A percentile compares a stretch with the other conserved stretches of the same genome.
Evolutionary conservation across 2,113 vertebrate genomes (phyloP).

Genomic region (Zosterops lateralis): DNA sequence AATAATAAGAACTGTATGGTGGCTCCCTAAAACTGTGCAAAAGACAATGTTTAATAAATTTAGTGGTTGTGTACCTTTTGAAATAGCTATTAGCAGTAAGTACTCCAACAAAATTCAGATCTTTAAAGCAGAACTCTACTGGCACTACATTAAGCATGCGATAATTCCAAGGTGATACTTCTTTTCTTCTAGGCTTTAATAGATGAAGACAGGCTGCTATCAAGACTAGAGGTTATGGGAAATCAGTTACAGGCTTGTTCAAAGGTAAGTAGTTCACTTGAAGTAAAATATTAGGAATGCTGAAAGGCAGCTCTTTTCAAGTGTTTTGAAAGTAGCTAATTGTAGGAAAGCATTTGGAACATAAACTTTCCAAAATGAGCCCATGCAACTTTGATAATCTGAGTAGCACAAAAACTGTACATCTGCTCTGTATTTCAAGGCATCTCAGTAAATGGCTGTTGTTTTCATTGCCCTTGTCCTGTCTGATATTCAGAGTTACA

Average conservation of each 20-base stretch:
- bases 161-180: conserved; percentile 26
- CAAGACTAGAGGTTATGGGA: conserved; percentile 97
- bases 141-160: neutral
- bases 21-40: neutral
- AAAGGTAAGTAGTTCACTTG: conserved; percentile 79
- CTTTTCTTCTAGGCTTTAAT: conserved; percentile 88
- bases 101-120: neutral
- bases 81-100: neutral
- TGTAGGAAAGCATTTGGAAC: neutral
- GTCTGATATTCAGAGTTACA: neutral
- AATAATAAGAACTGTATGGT: neutral
- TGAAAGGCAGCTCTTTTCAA: neutral
- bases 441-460: neutral
- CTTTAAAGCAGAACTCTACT: neutral
- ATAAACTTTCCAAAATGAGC: neutral
- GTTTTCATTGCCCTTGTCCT: neutral
- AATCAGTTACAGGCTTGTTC: conserved; percentile 96
- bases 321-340: neutral
- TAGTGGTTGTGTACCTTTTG: neutral
- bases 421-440: neutral
- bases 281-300: neutral
- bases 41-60: neutral
- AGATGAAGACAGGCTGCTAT: conserved; percentile 97
- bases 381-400: neutral
- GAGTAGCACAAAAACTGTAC: neutral